These are phyloP conservation scores for Agapornis canus DNA, from an alignment of 2,797 vertebrate species.

Conservation along the genomic window DNA sequence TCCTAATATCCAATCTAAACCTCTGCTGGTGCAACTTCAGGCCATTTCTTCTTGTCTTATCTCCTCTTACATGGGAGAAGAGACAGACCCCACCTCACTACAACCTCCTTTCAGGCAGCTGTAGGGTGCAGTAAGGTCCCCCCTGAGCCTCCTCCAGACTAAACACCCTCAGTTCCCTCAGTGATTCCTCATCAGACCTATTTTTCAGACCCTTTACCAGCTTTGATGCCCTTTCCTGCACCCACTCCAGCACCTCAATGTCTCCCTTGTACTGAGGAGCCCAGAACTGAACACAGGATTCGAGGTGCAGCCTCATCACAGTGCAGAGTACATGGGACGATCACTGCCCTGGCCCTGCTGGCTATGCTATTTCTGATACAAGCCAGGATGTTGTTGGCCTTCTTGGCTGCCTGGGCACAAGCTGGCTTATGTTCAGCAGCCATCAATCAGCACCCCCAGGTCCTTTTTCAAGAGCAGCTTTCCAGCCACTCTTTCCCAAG, in stretches of 20 bases:
- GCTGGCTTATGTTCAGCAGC: accelerated
- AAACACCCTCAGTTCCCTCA: neutral
- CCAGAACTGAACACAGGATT: neutral
- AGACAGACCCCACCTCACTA: accelerated
- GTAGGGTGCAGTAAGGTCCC: neutral
- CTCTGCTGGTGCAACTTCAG: neutral
- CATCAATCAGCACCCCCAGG: accelerated
- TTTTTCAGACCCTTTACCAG: neutral
- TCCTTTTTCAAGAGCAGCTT: neutral
- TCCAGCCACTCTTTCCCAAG: too few species aligned
- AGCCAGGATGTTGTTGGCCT: accelerated
- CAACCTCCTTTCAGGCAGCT: neutral
- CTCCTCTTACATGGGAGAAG: neutral
- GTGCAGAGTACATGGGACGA: neutral
- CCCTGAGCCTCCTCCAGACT: neutral
- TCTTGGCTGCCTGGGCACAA: neutral
- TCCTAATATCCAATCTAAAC: neutral
- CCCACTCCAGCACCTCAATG: neutral
- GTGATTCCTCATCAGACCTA: neutral
- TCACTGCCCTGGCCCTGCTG: neutral
- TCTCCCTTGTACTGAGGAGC: neutral
- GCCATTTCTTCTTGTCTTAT: neutral
- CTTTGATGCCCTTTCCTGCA: neutral
- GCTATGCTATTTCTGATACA: neutral
- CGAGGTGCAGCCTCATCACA: neutral